These are phyloP conservation scores for Eristalinus sepulchralis DNA, from an alignment of 2,888 invertebrate genomes.

Conservation along the genomic window DNA sequence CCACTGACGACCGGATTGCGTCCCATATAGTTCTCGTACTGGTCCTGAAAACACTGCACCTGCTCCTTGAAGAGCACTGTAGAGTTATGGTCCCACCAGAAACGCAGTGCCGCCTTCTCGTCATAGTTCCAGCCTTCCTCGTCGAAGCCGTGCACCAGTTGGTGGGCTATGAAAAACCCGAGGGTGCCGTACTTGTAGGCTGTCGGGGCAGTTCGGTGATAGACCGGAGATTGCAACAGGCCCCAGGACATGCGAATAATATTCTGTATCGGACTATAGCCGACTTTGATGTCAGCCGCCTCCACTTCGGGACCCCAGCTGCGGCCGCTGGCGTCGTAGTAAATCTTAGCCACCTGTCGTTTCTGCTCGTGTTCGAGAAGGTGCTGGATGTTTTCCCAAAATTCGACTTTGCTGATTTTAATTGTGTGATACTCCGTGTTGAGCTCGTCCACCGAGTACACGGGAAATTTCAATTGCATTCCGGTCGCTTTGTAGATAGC, in stretches of 20 bases:
- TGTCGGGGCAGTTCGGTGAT: slow-evolving; percentile 77
- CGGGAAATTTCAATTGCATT: slow-evolving; percentile 73
- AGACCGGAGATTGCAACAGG: slow-evolving; percentile 77
- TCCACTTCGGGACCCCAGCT: slow-evolving; percentile 68
- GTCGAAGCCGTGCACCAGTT: slow-evolving; percentile 78
- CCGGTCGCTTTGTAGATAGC: slow-evolving; percentile 73
- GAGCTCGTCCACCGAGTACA: slow-evolving; percentile 72
- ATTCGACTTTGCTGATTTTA: slow-evolving; percentile 72
- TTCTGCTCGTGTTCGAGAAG: slow-evolving; percentile 42
- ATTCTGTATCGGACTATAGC: slow-evolving; percentile 75
- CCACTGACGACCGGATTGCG: slow-evolving; percentile 71
- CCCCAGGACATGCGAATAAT: slow-evolving; percentile 76
- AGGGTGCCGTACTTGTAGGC: slow-evolving; percentile 77
- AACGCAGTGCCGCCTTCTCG: slow-evolving; percentile 75
- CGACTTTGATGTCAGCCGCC: slow-evolving; percentile 75
- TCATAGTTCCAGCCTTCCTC: slow-evolving; percentile 76
- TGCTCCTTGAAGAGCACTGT: slow-evolving; percentile 74
- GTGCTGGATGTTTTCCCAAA: slow-evolving; percentile 74
- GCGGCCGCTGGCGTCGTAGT: slow-evolving; percentile 65
- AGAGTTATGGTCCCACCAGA: slow-evolving; percentile 77
- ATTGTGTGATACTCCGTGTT: slow-evolving; percentile 71
- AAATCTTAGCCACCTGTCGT: slow-evolving; percentile 25
- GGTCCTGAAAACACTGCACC: slow-evolving; percentile 75
- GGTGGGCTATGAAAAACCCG: slow-evolving; percentile 77
- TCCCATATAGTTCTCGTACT: slow-evolving; percentile 75